Evolutionary conservation across 2,888 invertebrate genomes (phyloP).

Genomic region (Drosophila basisetae): DNA sequence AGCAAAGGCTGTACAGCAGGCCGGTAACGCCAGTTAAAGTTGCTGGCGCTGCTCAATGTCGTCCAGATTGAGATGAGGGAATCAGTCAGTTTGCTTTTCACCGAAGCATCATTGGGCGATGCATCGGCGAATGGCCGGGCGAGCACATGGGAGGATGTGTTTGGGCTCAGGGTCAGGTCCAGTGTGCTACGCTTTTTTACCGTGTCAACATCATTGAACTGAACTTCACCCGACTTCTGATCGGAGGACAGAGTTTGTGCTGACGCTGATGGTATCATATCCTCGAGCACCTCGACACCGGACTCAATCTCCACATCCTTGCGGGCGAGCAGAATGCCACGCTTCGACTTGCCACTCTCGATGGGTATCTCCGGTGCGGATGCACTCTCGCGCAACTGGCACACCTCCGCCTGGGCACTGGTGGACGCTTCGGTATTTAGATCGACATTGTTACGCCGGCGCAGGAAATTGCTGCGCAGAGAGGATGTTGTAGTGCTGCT

Average conservation of each 20-base stretch:
- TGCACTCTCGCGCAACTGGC: neutral
- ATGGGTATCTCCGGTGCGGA: slow-evolving; percentile 43
- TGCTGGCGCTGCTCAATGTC: slow-evolving; percentile 10
- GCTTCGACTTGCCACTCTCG: slow-evolving; percentile 48
- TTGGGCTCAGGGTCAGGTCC: slow-evolving; percentile 51
- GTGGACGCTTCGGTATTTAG: slow-evolving; percentile 40
- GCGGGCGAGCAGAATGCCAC: slow-evolving; percentile 75
- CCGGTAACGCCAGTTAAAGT: slow-evolving; percentile 23
- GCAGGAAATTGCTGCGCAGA: slow-evolving; percentile 74
- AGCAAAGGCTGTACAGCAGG: slow-evolving; percentile 41
- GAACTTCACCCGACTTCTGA: neutral
- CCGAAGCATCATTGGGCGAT: neutral
- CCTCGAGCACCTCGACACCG: slow-evolving; percentile 85
- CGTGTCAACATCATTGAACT: neutral
- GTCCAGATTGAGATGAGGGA: neutral
- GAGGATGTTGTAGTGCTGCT: slow-evolving; percentile 32
- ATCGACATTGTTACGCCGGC: slow-evolving; percentile 71
- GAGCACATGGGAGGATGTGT: neutral
- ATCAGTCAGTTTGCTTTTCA: neutral
- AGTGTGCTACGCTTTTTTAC: slow-evolving; percentile 26
- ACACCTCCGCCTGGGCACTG: slow-evolving; percentile 26
- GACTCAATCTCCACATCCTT: slow-evolving; percentile 84
- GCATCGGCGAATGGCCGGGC: neutral
- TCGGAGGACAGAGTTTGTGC: neutral
- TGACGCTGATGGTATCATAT: slow-evolving; percentile 72